Base-by-base conservation (phyloP, 2,888 invertebrate species). In the Melanotus villosus region DNA sequence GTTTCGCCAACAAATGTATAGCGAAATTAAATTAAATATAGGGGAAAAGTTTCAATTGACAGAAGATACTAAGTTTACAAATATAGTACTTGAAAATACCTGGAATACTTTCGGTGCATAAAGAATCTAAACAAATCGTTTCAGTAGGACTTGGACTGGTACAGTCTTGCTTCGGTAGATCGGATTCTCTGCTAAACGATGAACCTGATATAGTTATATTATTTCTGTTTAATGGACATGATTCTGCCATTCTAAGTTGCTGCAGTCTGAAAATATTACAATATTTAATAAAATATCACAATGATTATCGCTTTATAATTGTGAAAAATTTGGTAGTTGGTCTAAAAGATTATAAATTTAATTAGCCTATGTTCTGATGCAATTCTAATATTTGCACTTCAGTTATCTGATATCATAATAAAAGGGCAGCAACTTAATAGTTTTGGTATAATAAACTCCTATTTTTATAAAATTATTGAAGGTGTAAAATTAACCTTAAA, bases 211-310 rank as follows among this genome's bases (percentile, higher is more conserved):
- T 74, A 71, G 77, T 75, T 74, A 79, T 77, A 75, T 77, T 77
- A 71, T 73, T 78, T 74, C 74, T 79, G 71, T 82, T 80, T 78
- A 78, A 76, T 65, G 81, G 81, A 81, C 84, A 84, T 84, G 81
- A 80, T 82, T 84, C 84, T 81, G 84, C 85, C 85, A 85, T 85
- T 85, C 84, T 84, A 83, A 77, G 76, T 63, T 70, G 50, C 56
- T 74, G 64, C 60, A 50, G 26, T 64, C 64, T 64, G 56, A 14
- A 56, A 64, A 30, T 1, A 2, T 16, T 30, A 21, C 16, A 43
- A 18, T 16, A 19, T 12, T 3, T 19, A 43, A 16, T 9, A 18
- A 9, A 16, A 2, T 14, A 41, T 5, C 3, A 2, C 4, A 4
- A 16, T 16, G 1, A 5, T 1, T 2, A 2, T 16, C 14, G 41